phyloP scores from a whole-genome alignment of 1,140 invertebrate genomes.

The Heterodera carotae region DNA sequence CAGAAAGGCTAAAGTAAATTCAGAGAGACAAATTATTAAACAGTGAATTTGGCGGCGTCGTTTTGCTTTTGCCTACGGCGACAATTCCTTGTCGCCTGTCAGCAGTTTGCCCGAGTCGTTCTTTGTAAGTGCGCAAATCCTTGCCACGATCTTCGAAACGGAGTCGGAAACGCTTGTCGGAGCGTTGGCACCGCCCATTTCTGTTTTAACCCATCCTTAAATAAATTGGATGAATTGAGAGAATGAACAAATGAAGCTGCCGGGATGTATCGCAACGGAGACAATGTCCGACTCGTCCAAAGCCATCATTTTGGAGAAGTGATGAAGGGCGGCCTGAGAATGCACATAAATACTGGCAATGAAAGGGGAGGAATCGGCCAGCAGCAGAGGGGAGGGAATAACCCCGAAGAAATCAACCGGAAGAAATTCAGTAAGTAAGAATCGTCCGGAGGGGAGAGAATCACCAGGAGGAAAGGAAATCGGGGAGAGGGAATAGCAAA shows the following conservation, averaged over 20 bases:
- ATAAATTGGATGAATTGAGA: not conserved
- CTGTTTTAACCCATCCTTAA: slow-evolving; percentile 29
- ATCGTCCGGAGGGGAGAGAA: too few species aligned
- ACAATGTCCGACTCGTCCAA: slow-evolving; percentile 20
- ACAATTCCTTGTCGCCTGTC: slow-evolving; percentile 1
- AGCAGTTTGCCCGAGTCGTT: slow-evolving; percentile 26
- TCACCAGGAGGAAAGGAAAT: too few species aligned
- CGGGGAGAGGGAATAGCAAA: not conserved
- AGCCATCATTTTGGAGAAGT: slow-evolving; percentile 32
- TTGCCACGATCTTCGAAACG: slow-evolving; percentile 2
- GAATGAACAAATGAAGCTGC: not conserved
- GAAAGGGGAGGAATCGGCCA: not conserved
- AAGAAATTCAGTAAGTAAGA: too few species aligned
- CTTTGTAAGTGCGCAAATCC: slow-evolving; percentile 19
- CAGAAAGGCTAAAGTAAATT: too few species aligned
- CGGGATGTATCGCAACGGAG: slow-evolving; percentile 24
- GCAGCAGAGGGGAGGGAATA: too few species aligned
- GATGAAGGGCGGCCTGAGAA: slow-evolving; percentile 31
- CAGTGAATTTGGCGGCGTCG: too few species aligned
- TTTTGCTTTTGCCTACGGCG: not conserved
- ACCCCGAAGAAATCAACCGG: too few species aligned
- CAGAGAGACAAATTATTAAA: too few species aligned
- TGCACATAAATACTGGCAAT: not conserved
- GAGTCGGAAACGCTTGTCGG: slow-evolving; percentile 5
- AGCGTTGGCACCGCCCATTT: slow-evolving; percentile 29